Base-by-base conservation (phyloP, 2,888 invertebrate genomes). In the Leptopilina drosophilae region DNA sequence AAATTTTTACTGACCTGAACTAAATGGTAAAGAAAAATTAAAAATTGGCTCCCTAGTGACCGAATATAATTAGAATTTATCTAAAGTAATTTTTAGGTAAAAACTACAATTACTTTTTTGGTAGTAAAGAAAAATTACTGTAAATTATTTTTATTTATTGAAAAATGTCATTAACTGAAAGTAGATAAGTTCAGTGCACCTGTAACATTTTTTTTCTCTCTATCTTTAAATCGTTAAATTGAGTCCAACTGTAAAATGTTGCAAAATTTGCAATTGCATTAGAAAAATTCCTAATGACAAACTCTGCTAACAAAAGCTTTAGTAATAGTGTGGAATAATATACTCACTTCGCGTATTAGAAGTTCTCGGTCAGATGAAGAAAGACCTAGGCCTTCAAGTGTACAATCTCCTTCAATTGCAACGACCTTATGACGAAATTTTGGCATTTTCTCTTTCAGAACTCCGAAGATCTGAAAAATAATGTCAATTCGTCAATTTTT, bases 361-460 rank as follows among this genome's bases (percentile, higher is more conserved):
- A 89, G 86, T 65, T 91, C 88, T 83, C 93, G 93, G 86, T 94
- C 93, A 33, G 92, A 90, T 3, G 91, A 87, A 80, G 92, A 92
- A 67, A 94, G 87, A 53, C 94, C 94, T 64, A 95, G 88, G 81
- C 93, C 92, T n/a, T 93, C 93, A 78, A 91, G 85, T n/a, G 91
- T 89, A 80, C 93, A 93, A 87, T 95, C 94, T 1, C 94, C 94
- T 26, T 91, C 90, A 5, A 95, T 90, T 0, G 93, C 92, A 46
- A 92, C 90, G 77, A 95, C 90, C 91, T 95, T 95, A 81, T 92
- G 90, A 79, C 92, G 89, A 82, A 92, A 93, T 79, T 93, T 92
- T 0, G 94, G 94, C 66, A 91, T 87, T 81, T 93, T 92, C 64
- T 92, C 89, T 83, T 92, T 92, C 79, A 95, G 84, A 3, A 92